These are phyloP conservation scores for Drosophila peninsularis DNA, from an alignment of 2,888 invertebrate genomes.

Conservation along the genomic window DNA sequence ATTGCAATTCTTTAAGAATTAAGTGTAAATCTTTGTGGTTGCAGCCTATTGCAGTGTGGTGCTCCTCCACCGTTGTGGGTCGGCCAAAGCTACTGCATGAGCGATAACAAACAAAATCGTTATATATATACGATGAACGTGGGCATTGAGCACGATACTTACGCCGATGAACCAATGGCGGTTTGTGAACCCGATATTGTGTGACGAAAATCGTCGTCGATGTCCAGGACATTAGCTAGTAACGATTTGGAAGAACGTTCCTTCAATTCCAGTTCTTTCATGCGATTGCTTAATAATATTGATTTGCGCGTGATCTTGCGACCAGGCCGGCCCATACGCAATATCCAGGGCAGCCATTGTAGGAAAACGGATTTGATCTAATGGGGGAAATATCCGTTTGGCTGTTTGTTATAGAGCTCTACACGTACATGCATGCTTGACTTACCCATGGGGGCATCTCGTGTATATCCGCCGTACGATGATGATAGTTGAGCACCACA, in stretches of 20 bases:
- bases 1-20: conserved; percentile 96
- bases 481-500: conserved; percentile 98
- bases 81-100: conserved; percentile 87
- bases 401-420: neutral
- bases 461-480: conserved; percentile 97
- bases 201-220: conserved; percentile 97
- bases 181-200: conserved; percentile 87
- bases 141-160: conserved; percentile 75
- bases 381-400: neutral
- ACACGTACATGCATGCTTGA: conserved; percentile 42
- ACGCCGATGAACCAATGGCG: conserved; percentile 88
- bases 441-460: conserved; percentile 98
- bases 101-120: conserved; percentile 3
- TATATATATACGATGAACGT: neutral
- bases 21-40: conserved; percentile 94
- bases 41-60: conserved; percentile 87
- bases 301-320: conserved; percentile 96
- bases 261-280: conserved; percentile 96
- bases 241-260: conserved; percentile 97
- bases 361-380: conserved; percentile 97
- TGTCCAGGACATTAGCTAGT: conserved; percentile 97
- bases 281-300: conserved; percentile 94
- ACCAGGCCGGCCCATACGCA: conserved; percentile 98
- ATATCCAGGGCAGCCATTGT: conserved; percentile 98
- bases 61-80: conserved; percentile 91